Base-by-base conservation (phyloP, 2,113 vertebrate species). In the Apus apus region DNA sequence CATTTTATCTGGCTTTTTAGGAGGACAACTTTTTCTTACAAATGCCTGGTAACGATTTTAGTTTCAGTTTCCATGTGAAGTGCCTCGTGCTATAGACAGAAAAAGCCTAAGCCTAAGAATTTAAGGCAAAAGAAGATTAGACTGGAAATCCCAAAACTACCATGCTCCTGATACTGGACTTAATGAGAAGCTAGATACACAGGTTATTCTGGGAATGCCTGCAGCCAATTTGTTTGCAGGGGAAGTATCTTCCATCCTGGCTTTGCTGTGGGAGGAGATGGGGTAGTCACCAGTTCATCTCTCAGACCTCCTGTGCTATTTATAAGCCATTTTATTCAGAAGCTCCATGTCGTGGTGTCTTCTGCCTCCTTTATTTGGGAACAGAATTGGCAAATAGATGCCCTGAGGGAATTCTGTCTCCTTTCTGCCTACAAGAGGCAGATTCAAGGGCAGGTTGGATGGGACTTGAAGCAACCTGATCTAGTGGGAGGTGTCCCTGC, bases 171-270 rank as follows among this genome's bases (percentile, higher is more conserved):
- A 72, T 80, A 46, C 30, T 20, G 91, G 89, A 94, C 75, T 92
- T 95, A 95, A 78, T 57, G 87, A 81, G 81, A 61, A 89, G 80
- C 84, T 75, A 56, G 65, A 85, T 77, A 73, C 2, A 5, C 3
- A 3, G 50, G 56, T 78, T 95, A 92, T 93, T 94, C 92, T 94
- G 91, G 89, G 91, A 95, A 77, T 50, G 85, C 66, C 77, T 89
- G 91, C 89, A 90, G 90, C 77, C 65, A 56, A 60, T 79, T 38
- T 11, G 5, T 85, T 75, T 2, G 16, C 1, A 13, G 65, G 60
- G 53, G 65, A 86, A 67, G 5, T 30, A 3, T 11, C 81, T 87
- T 17, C 84, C 48, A 29, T 67, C 27, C 34, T 48, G 50, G 56
- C 38, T 32, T 56, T 58, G 60, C 76, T 70, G 75, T 57, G 85